Evolutionary conservation across 2,113 vertebrate species (phyloP).

Genomic region (Panthera leo): DNA sequence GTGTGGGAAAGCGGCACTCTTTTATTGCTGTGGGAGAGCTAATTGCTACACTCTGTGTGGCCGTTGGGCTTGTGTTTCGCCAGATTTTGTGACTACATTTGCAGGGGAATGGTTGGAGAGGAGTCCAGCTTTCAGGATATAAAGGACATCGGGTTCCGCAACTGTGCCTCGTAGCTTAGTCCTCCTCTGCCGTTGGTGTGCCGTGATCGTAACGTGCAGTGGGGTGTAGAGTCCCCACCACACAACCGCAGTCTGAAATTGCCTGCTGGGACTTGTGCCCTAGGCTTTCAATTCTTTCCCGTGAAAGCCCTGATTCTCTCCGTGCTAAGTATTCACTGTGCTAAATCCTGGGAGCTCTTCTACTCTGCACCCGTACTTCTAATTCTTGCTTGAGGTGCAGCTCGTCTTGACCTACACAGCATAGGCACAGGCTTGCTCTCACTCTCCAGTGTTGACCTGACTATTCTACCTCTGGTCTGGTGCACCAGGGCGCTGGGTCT

Average conservation of each 20-base stretch:
- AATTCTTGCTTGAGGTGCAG: neutral
- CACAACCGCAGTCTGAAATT: neutral
- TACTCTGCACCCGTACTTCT: neutral
- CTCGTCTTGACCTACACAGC: neutral
- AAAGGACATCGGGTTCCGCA: neutral
- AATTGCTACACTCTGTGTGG: neutral
- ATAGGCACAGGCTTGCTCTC: neutral
- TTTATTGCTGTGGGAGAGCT: neutral
- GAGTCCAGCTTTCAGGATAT: neutral
- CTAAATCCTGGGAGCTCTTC: neutral
- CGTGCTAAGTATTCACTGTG: neutral
- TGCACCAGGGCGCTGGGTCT: neutral
- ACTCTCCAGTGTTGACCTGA: neutral
- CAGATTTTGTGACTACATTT: neutral
- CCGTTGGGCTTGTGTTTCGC: neutral
- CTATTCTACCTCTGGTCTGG: neutral
- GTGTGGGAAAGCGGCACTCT: neutral
- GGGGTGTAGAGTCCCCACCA: neutral
- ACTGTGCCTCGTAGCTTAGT: neutral
- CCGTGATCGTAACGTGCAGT: neutral
- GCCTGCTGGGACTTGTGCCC: neutral
- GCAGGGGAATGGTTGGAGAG: neutral
- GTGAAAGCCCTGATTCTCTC: neutral
- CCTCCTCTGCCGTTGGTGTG: neutral
- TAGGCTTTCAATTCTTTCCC: neutral